Conservation (phyloP, 1,140 invertebrate genomes). For the Pantala flavescens region DNA sequence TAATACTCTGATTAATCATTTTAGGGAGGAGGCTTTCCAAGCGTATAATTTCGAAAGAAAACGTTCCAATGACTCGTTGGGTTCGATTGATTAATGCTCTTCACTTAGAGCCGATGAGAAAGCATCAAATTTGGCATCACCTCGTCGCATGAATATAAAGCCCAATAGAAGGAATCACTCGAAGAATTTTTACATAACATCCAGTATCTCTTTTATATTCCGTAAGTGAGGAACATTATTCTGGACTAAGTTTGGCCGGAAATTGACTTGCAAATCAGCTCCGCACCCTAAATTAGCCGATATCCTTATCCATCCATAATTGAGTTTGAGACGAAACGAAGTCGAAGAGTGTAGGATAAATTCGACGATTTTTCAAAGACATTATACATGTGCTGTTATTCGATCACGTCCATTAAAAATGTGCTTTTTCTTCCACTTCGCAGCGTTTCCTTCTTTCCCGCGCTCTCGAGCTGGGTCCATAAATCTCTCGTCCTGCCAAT, state of each 20-base stretch:
- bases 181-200: neutral
- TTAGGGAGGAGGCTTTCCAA: no score
- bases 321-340: neutral
- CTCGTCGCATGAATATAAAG: neutral
- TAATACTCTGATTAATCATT: no score
- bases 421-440: neutral
- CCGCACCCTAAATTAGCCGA: neutral
- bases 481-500: neutral
- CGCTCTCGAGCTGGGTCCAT: neutral
- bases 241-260: neutral
- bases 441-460: neutral
- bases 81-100: neutral
- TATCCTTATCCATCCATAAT: neutral
- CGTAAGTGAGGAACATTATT: neutral
- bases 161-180: neutral
- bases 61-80: no score
- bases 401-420: neutral
- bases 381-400: neutral
- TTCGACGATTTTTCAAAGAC: neutral
- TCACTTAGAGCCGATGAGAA: neutral
- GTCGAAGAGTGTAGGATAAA: neutral
- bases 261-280: neutral
- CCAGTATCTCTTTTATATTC: neutral
- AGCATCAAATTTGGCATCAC: neutral
- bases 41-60: no score